Evolutionary conservation across 2,113 vertebrate genomes (phyloP).

Genomic region (Cyanocitta stelleri): DNA sequence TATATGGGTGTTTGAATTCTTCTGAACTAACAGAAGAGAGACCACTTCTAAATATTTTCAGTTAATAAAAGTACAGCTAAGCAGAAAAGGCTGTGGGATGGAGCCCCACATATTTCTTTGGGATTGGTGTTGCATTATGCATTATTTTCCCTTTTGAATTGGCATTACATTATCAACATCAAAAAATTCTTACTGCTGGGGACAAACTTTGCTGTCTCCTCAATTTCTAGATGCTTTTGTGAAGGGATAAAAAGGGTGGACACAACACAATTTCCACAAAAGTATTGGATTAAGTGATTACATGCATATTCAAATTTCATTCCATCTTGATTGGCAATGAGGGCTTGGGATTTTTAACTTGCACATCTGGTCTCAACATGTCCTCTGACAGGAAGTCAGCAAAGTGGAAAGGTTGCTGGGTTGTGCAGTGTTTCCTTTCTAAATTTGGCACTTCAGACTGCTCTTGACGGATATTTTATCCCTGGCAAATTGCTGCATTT

Average conservation of each 20-base stretch:
- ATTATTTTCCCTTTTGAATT: background rate
- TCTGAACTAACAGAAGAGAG: slow-evolving; percentile 21
- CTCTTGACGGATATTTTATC: slow-evolving; percentile 97
- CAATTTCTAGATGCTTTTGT: slow-evolving; percentile 35
- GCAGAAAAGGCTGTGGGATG: slow-evolving; percentile 34
- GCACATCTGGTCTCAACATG: slow-evolving; percentile 96
- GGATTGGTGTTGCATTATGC: slow-evolving; percentile 12
- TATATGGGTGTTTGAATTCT: background rate
- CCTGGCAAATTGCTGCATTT: slow-evolving; percentile 91
- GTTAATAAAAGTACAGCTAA: slow-evolving; percentile 2
- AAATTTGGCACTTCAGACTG: slow-evolving; percentile 81
- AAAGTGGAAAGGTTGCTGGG: slow-evolving; percentile 82
- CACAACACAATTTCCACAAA: slow-evolving; percentile 36
- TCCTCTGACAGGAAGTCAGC: slow-evolving; percentile 84
- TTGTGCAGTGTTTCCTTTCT: slow-evolving; percentile 87
- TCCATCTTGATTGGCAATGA: slow-evolving; percentile 51
- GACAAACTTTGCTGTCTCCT: background rate
- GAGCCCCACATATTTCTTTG: slow-evolving; percentile 33
- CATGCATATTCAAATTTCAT: slow-evolving; percentile 62
- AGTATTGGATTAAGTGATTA: slow-evolving; percentile 60
- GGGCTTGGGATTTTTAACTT: slow-evolving; percentile 27
- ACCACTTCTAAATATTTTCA: slow-evolving; percentile 19
- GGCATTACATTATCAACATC: background rate
- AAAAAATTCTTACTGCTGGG: background rate
- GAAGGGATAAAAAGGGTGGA: slow-evolving; percentile 29